Percentiles rank a stretch among this genome's conserved stretches.
These are phyloP conservation scores for Lysandra coridon DNA, from an alignment of 2,888 invertebrate genomes.

Conservation along the genomic window DNA sequence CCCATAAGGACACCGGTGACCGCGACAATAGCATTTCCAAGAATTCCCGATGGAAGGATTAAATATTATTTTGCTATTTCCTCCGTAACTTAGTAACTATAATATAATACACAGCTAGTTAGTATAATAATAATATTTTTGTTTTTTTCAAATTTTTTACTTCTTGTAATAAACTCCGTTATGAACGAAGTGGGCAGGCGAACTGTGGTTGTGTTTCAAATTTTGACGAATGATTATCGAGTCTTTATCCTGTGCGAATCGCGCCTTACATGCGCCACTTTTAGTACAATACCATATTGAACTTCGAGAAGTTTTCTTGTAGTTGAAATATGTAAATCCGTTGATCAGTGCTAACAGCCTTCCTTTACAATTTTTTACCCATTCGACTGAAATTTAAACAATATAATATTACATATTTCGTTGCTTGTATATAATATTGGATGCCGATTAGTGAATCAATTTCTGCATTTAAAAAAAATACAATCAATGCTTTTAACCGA, in stretches of 20 bases:
- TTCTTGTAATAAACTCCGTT: slow-evolving; percentile 19
- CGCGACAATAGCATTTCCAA: too few relatives aligned
- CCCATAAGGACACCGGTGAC: too few relatives aligned
- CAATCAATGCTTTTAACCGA: not conserved
- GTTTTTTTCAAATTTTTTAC: not conserved
- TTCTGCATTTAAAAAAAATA: not conserved
- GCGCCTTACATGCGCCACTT: slow-evolving; percentile 44
- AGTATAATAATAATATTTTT: not conserved
- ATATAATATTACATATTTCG: not conserved
- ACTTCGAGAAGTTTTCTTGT: slow-evolving; percentile 34
- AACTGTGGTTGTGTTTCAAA: slow-evolving; percentile 18
- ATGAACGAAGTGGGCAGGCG: not conserved
- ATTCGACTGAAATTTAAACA: slow-evolving; percentile 41
- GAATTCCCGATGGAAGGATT: too few relatives aligned
- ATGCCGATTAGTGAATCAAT: not conserved
- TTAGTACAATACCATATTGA: slow-evolving; percentile 44
- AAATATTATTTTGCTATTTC: not conserved
- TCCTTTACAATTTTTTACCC: slow-evolving; percentile 45
- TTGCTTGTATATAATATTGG: not conserved
- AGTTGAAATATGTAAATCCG: slow-evolving; percentile 49
- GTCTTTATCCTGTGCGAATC: slow-evolving; percentile 35
- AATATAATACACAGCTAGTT: too few relatives aligned
- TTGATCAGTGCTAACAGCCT: slow-evolving; percentile 47
- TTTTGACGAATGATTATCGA: not conserved
- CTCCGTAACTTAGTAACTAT: not conserved